Base-by-base conservation (phyloP, 2,888 invertebrate genomes). In the Drosophila anomalipes region DNA sequence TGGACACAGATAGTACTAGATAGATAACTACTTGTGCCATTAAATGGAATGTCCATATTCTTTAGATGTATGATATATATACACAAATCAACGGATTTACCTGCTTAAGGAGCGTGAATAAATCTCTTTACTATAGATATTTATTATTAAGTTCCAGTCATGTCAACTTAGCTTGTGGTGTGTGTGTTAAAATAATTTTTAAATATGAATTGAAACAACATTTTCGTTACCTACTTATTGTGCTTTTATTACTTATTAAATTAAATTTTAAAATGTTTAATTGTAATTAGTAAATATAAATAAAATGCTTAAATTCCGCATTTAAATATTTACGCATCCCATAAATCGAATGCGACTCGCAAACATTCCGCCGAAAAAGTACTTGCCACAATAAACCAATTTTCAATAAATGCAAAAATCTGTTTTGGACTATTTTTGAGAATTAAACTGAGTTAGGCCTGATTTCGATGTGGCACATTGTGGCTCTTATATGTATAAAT, bases 1-100 rank as follows among this genome's bases (percentile, higher is more conserved):
- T 74, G 68, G 62, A 30, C 76, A 75, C 75, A 75, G 61, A 62
- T 75, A 32, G 41, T 22, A 32, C 44, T 6, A 44, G n/a, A 39
- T 57, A 28, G 39, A 35, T 33, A 52, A 66, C 51, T 16, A 28
- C 30, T 62, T 62, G 12, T 44, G 57, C 35, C 26, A 49, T 32
- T 16, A n/a, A 28, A 22, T 28, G 39, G 30, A 41, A 30, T 41
- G n/a, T 10, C 9, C 39, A 58, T 57, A 44, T 44, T 22, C 44
- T 19, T 30, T 32, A 16, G 16, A 37, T 39, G 12, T 10, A 37
- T 14, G 19, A 22, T 16, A 22, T 22, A 10, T 41, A 10, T 22
- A 22, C 30, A 41, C 39, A 30, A n/a, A 39, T 19, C 12, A 0
- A 19, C 4, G 4, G 4, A 39, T 28, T 56, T 6, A 10, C 6